phyloP scores from a whole-genome alignment of 2,113 vertebrate species.

The Shinisaurus crocodilurus region DNA sequence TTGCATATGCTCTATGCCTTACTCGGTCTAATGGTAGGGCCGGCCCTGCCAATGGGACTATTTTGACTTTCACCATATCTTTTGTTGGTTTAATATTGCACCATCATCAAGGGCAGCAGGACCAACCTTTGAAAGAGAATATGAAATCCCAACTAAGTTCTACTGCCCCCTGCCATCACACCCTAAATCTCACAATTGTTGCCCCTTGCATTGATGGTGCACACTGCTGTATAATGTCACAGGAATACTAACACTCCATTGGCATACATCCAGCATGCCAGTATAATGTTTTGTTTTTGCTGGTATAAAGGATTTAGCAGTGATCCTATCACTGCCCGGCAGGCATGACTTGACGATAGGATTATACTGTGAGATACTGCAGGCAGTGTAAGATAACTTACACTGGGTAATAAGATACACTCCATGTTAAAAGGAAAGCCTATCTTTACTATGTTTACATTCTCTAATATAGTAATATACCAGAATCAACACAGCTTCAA shows the following conservation, averaged over 20 bases:
- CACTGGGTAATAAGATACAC: not conserved
- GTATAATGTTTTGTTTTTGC: not conserved
- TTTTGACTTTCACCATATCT: not conserved
- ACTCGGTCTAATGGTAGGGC: no score
- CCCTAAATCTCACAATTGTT: not conserved
- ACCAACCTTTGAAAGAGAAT: not conserved
- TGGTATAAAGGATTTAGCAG: slow-evolving; percentile 2
- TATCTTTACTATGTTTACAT: not conserved
- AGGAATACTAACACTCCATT: not conserved
- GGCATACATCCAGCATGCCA: not conserved
- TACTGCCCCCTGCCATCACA: not conserved
- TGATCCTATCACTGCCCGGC: not conserved
- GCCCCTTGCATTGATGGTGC: not conserved
- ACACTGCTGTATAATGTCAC: not conserved
- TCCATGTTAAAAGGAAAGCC: not conserved
- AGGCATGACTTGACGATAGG: not conserved
- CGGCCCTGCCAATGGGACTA: not conserved
- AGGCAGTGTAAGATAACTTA: not conserved
- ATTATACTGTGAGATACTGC: not conserved
- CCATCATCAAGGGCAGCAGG: not conserved
- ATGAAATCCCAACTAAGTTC: not conserved
- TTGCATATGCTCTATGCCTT: no score
- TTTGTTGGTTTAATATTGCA: not conserved
- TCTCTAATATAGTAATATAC: not conserved
- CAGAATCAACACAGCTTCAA: not conserved